Conservation (phyloP, 2,797 vertebrate genomes). For the Micropoecilia bifurca region DNA sequence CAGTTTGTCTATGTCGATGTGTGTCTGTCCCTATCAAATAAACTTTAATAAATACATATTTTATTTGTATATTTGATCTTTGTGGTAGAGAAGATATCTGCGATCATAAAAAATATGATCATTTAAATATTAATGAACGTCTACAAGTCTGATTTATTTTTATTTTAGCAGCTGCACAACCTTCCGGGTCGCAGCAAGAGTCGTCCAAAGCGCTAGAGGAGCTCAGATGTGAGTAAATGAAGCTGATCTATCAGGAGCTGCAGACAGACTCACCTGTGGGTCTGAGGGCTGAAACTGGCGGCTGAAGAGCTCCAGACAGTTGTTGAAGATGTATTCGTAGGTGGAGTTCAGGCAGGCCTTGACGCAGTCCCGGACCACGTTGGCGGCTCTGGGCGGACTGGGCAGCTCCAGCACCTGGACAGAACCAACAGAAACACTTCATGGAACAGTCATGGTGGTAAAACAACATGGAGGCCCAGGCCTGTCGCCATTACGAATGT, state of each 20-base stretch:
- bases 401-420: constrained; percentile 92
- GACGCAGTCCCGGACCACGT: constrained; percentile 94
- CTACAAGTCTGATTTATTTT: neutral
- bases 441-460: neutral
- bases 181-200: neutral
- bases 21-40: too few relatives aligned
- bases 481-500: neutral
- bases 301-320: constrained; percentile 94
- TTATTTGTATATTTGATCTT: neutral
- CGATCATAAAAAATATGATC: neutral
- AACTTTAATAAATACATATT: neutral
- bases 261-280: constrained; percentile 74
- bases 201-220: neutral
- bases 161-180: neutral
- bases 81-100: neutral
- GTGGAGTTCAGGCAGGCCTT: constrained; percentile 97
- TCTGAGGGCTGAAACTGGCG: constrained; percentile 87
- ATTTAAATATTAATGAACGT: neutral
- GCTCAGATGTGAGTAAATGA: neutral
- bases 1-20: too few relatives aligned
- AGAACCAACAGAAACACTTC: neutral
- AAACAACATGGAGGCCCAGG: neutral
- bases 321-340: constrained; percentile 98
- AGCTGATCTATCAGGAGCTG: too few relatives aligned
- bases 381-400: constrained; percentile 94